Conservation (phyloP, 1,140 invertebrate species). For the Pygmarrhopalites habei region DNA sequence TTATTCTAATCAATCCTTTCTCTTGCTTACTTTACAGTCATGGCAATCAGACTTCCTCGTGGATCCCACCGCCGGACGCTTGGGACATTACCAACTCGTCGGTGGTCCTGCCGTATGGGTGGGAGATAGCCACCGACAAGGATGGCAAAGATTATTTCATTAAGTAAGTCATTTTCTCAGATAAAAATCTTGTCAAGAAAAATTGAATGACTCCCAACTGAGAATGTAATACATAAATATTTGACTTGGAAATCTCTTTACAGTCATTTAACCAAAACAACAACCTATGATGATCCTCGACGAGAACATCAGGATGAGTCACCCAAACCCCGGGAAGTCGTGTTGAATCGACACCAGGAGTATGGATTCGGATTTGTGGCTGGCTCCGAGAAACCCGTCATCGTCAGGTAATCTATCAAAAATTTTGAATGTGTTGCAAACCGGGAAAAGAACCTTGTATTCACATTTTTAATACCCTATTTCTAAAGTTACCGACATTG, state of each 20-base stretch:
- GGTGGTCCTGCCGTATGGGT: conserved; percentile 68
- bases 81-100: conserved; percentile 50
- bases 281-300: conserved; percentile 73
- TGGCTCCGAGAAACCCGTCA: conserved; percentile 80
- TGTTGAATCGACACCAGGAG: conserved; percentile 60
- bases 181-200: too few relatives aligned
- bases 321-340: conserved; percentile 67
- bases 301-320: conserved; percentile 55
- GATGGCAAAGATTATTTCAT: conserved; percentile 77
- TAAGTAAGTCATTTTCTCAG: conserved; percentile 71
- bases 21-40: conserved; percentile 52
- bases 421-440: neutral
- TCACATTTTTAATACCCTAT: too few relatives aligned
- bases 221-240: too few relatives aligned
- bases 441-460: too few relatives aligned
- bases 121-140: conserved; percentile 73
- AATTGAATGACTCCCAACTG: too few relatives aligned
- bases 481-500: too few relatives aligned
- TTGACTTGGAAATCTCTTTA: too few relatives aligned
- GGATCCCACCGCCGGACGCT: conserved; percentile 73
- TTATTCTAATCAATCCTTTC: too few relatives aligned
- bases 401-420: conserved; percentile 63
- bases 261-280: conserved; percentile 84
- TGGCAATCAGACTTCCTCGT: conserved; percentile 67
- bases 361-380: conserved; percentile 90